Base-by-base conservation (phyloP, 1,140 invertebrate species). In the Phenacoccus solenopsis region DNA sequence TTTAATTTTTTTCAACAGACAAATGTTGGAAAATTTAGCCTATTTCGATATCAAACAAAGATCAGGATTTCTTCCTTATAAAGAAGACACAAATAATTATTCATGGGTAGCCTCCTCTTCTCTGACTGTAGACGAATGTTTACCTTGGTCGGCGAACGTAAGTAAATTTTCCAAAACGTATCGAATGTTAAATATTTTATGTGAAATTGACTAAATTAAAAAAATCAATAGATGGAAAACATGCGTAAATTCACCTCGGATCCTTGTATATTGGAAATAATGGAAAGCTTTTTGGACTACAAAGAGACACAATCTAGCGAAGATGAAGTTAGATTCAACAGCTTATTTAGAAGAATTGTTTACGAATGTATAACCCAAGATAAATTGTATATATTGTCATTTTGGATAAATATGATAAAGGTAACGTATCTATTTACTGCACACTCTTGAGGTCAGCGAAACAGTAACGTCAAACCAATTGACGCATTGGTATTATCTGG, bases 331-430 rank as follows among this genome's bases (percentile, higher is more conserved):
- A 70, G 77, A 85, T 20, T 83, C 86, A 70, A 78, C 86, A 32
- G 93, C 76, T 82, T 84, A 16, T 79, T 95, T 32, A 87, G 87
- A 28, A 84, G 86, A 75, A 80, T 93, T 25, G 86, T 91, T 30
- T 93, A 94, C 75, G 91, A 94, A 77, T 94, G 91, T 72, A 87
- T 93, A 0, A 86, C 91, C 0, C 87, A 88, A 76, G 93, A 96
- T 78, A 92, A 92, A 77, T 80, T 92, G 68, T 87, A 88, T 75
- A 83, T 91, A 21, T 78, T 96, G 71, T 85, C 88, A 3, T 82
- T 90, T 70, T 90, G 88, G 83, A 80, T 88, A 3, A 82, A 82
- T 16, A 83, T 90, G 67, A 79, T 88, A 70, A 87, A 89, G 80
- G 88, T 88, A 72, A 77, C n/a, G 81, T 75, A 32, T 24, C 9